These are phyloP conservation scores for Hyperoodon ampullatus DNA, from an alignment of 2,113 vertebrate species.

Conservation along the genomic window DNA sequence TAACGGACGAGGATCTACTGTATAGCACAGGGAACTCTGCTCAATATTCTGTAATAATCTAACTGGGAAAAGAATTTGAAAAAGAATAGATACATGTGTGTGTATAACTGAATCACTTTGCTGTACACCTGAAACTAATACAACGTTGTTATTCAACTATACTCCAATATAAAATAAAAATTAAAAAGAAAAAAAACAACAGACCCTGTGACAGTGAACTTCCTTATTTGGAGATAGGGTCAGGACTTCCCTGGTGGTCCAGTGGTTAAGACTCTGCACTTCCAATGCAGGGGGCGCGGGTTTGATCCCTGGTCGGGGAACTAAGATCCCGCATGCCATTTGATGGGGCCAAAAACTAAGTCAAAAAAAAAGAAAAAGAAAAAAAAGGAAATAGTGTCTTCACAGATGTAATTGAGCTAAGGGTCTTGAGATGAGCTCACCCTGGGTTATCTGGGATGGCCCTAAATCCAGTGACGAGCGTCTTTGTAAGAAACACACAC, in stretches of 20 bases:
- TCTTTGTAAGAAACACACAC: background rate
- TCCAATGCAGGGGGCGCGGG: too few species aligned
- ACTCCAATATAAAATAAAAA: background rate
- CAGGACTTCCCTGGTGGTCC: too few species aligned
- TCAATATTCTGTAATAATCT: background rate
- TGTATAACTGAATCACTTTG: background rate
- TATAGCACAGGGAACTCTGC: background rate
- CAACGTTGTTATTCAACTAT: background rate
- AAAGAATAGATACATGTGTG: accelerated
- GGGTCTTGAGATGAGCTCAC: background rate
- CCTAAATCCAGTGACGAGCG: background rate
- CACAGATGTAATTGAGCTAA: background rate
- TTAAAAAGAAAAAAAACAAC: background rate
- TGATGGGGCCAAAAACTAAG: background rate
- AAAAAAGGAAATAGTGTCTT: background rate
- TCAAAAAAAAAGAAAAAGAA: background rate
- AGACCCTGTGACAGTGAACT: background rate
- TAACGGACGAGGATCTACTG: background rate
- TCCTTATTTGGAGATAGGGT: background rate
- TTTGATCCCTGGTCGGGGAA: too few species aligned
- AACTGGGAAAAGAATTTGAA: background rate
- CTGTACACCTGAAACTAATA: background rate
- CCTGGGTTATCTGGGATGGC: background rate
- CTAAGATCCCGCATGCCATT: too few species aligned
- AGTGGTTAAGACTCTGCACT: too few species aligned